Conservation (phyloP, 2,113 vertebrate species). For the Peromyscus polionotus region DNA sequence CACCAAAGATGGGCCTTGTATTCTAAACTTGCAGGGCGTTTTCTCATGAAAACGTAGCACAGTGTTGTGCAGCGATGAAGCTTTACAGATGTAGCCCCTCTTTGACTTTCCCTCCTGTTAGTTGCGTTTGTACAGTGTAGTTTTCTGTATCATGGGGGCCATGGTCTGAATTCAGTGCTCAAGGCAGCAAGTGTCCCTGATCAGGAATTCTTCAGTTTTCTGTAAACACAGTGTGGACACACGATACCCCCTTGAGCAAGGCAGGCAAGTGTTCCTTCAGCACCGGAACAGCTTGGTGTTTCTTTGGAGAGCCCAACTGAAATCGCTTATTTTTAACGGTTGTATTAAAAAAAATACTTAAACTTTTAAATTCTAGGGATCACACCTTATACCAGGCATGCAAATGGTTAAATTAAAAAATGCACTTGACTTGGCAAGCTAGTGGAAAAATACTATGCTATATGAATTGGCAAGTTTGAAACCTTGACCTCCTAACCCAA, state of each 20-base stretch:
- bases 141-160: not conserved
- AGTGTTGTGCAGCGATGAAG: not conserved
- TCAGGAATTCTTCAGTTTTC: not conserved
- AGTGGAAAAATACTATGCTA: not conserved
- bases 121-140: not conserved
- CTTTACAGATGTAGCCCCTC: not conserved
- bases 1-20: not conserved
- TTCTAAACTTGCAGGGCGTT: not conserved
- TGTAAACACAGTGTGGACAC: not conserved
- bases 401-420: conserved; percentile 32
- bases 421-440: not conserved
- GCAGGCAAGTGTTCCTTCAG: not conserved
- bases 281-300: not conserved
- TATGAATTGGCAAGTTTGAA: not conserved
- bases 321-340: not conserved
- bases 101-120: not conserved
- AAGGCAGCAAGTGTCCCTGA: not conserved
- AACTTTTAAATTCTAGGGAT: not conserved
- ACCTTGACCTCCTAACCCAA: not conserved
- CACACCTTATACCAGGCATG: not conserved
- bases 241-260: too few species aligned
- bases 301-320: conserved; percentile 9
- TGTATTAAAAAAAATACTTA: not conserved
- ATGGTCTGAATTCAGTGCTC: not conserved
- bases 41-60: not conserved